phyloP scores from a whole-genome alignment of 1,140 invertebrate species.

The Zaprionus taronus region DNA sequence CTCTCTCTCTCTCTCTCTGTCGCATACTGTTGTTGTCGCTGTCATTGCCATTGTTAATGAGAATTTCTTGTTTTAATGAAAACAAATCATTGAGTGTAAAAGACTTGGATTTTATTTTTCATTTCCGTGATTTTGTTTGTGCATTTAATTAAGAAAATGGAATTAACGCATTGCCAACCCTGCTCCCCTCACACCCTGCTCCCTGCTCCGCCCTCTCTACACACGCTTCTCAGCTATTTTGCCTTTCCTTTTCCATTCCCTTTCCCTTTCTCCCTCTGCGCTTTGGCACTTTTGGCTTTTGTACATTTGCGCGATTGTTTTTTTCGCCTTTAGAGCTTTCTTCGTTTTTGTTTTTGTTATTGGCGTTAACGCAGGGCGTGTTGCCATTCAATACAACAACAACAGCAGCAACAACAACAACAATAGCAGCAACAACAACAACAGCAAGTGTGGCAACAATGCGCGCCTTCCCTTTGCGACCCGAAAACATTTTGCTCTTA shows the following conservation, averaged over 20 bases:
- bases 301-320: constrained; percentile 25
- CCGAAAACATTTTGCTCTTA: constrained; percentile 48
- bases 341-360: constrained; percentile 33
- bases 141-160: constrained; percentile 84
- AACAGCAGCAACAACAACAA: constrained; percentile 9
- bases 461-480: constrained; percentile 6
- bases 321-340: constrained; percentile 19
- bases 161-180: constrained; percentile 78
- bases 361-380: constrained; percentile 57
- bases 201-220: background rate
- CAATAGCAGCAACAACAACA: constrained; percentile 1
- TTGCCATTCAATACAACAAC: constrained; percentile 56
- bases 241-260: constrained; percentile 11
- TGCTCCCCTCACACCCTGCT: background rate
- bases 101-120: constrained; percentile 84
- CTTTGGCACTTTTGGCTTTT: constrained; percentile 33
- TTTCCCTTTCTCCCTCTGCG: constrained; percentile 21
- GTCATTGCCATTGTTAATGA: constrained; percentile 84
- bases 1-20: background rate
- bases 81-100: constrained; percentile 84
- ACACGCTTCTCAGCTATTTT: constrained; percentile 40
- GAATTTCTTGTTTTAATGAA: constrained; percentile 84
- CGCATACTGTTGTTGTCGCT: constrained; percentile 56
- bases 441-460: constrained; percentile 26
- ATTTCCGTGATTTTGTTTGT: constrained; percentile 84